Evolutionary conservation across 2,113 vertebrate genomes (phyloP).

Genomic region (Amblyopsis rosae): DNA sequence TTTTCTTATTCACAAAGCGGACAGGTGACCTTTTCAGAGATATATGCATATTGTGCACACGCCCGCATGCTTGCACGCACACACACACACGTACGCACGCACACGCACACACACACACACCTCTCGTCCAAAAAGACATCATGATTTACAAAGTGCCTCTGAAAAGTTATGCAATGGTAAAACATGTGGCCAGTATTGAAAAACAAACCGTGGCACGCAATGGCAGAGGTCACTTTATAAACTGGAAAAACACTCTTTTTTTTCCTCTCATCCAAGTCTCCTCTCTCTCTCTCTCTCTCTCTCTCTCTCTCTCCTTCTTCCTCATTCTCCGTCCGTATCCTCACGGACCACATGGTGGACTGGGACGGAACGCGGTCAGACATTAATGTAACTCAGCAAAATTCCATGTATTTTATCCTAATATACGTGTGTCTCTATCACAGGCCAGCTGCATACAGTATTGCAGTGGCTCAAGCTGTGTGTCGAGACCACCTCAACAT

Average conservation of each 20-base stretch:
- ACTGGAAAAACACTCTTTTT: constrained; percentile 25
- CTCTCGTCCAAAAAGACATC: constrained; percentile 46
- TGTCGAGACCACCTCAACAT: too few relatives aligned
- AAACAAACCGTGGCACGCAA: constrained; percentile 77
- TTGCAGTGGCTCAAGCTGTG: too few relatives aligned
- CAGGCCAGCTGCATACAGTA: not conserved
- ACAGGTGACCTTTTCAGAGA: constrained; percentile 6
- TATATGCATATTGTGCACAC: not conserved
- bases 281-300: constrained; percentile 8
- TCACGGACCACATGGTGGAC: constrained; percentile 46
- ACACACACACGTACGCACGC: not conserved
- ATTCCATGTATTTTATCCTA: constrained; percentile 54
- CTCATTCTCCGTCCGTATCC: constrained; percentile 28
- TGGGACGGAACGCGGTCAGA: constrained; percentile 52
- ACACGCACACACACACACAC: constrained; percentile 19
- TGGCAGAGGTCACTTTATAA: constrained; percentile 59
- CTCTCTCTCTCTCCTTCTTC: not conserved
- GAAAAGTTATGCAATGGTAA: constrained; percentile 72
- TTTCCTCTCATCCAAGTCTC: constrained; percentile 7
- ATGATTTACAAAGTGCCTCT: constrained; percentile 69
- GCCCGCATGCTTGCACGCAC: not conserved
- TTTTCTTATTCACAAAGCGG: not conserved
- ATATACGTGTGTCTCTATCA: constrained; percentile 42
- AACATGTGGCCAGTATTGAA: constrained; percentile 74
- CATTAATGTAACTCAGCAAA: constrained; percentile 59